These are phyloP conservation scores for Macroglossus sobrinus DNA, from an alignment of 2,113 vertebrate species.

Conservation along the genomic window DNA sequence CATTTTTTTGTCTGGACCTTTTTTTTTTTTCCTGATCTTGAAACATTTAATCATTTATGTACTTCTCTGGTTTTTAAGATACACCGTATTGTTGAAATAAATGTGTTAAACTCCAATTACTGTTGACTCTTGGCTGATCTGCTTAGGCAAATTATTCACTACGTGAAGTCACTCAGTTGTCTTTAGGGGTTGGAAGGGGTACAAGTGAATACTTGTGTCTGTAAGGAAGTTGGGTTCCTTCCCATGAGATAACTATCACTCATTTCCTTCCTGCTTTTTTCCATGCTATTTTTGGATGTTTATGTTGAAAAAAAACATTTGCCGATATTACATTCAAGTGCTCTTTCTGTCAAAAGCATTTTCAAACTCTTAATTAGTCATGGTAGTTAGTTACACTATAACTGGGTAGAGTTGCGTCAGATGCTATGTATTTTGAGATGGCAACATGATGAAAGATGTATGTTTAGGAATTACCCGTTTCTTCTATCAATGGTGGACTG, in stretches of 20 bases:
- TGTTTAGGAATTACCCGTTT: not conserved
- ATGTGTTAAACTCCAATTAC: not conserved
- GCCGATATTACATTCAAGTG: not conserved
- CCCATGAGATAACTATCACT: not conserved
- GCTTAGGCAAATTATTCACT: not conserved
- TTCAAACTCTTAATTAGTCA: not conserved
- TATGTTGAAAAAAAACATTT: not conserved
- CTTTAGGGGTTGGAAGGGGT: not conserved
- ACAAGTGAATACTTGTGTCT: not conserved
- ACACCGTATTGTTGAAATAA: not conserved
- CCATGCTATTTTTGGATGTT: not conserved
- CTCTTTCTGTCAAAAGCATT: not conserved
- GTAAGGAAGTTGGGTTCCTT: conserved; percentile 18
- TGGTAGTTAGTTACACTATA: too few relatives aligned
- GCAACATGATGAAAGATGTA: not conserved
- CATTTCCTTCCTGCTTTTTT: conserved; percentile 53
- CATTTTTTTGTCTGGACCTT: not conserved
- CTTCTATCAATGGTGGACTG: not conserved
- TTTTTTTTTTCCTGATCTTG: not conserved
- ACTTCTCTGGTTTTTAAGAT: not conserved
- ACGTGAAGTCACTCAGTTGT: not conserved
- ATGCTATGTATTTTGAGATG: not conserved
- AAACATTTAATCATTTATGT: not conserved
- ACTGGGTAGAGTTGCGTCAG: not conserved
- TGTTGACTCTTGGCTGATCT: not conserved